Evolutionary conservation across 2,888 invertebrate species (phyloP), one percentile per base, ranked within the genome.

Genomic region (Aspidapion aeneum): DNA sequence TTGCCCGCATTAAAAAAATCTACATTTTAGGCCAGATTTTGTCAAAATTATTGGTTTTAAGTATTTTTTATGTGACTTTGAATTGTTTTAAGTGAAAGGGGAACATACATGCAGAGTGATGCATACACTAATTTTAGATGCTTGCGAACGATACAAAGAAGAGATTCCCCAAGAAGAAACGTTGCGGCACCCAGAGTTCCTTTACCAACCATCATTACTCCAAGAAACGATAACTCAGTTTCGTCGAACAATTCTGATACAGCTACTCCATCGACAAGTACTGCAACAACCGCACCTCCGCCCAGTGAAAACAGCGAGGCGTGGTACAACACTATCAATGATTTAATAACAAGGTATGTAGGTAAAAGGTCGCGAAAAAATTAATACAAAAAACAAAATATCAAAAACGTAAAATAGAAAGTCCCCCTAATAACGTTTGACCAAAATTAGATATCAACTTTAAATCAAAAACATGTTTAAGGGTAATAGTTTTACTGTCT

Each of bases 281-380:
- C 3, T 5, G 18, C 56, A 19, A n/a, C 55, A 17, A 54, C 55
- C 9, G 9, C 17, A 3, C 19, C 56, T 7, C n/a, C n/a, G 19
- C 7, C 56, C 7, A 21, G 5, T 7, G 21, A 19, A 17, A 48
- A 49, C 18, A 65, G 49, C 2, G 68, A 66, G 12, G 58, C 63
- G 18, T 64, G 64, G 64, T 66, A 61, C n/a, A 63, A 49, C 50
- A 67, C 68, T 1, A 62, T 68, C 3, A 64, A 66, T 21, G 69
- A 70, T 55, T 63, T 71, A 16, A 66, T 71, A 21, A 64, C 67
- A 20, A 58, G 71, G 16, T 70, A 68, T 57, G 68, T 70, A 2
- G 66, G 66, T 21, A 61, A 63, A 18, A 61, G 51, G 1, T 60
- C 48, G 3, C 61, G n/a, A n/a, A n/a, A n/a, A n/a, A n/a, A n/a